Evolutionary conservation across 2,113 vertebrate genomes (phyloP).

Genomic region (Cavia porcellus): DNA sequence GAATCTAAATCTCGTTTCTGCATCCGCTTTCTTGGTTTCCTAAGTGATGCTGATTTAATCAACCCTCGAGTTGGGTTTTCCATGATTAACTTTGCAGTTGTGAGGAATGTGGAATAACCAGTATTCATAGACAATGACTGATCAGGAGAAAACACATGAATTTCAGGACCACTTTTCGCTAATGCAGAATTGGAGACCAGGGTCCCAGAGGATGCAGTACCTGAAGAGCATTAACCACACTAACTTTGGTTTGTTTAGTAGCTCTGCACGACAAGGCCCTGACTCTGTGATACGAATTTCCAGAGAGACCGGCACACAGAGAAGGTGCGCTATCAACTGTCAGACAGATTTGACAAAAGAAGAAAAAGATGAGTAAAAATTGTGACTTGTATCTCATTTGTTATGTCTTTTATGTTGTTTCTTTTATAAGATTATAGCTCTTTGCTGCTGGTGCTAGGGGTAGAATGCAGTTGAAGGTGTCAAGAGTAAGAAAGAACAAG

Average conservation of each 20-base stretch:
- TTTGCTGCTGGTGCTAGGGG: neutral
- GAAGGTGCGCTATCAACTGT: neutral
- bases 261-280: neutral
- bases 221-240: neutral
- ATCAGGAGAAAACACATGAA: neutral
- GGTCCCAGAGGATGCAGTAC: neutral
- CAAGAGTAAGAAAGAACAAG: conserved; percentile 35
- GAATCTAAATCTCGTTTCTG: neutral
- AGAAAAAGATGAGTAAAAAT: neutral
- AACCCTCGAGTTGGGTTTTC: neutral
- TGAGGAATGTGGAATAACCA: neutral
- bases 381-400: neutral
- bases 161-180: neutral
- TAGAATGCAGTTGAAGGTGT: neutral
- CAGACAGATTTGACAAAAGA: conserved; percentile 9
- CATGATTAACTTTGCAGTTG: neutral
- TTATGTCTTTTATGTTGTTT: neutral
- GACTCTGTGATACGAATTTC: neutral
- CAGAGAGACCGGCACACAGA: neutral
- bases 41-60: neutral
- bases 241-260: neutral
- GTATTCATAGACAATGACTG: neutral
- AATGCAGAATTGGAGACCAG: neutral
- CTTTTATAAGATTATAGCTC: neutral
- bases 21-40: neutral